Conservation (phyloP, 2,797 vertebrate species). For the Liparis tanakae region DNA sequence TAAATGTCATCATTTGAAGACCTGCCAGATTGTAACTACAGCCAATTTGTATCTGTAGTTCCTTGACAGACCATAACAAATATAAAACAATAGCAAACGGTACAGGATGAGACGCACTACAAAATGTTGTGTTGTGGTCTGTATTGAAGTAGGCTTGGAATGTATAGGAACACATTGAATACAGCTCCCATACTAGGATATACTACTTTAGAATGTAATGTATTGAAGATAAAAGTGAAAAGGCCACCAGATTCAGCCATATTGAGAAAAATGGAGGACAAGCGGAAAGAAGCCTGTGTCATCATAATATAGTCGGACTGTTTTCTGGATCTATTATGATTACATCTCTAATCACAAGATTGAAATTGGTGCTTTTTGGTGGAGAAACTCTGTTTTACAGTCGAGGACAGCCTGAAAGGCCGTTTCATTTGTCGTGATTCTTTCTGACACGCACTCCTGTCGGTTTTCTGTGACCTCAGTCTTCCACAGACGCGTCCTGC, state of each 20-base stretch:
- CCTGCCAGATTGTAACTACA: too few species aligned
- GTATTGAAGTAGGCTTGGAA: not conserved
- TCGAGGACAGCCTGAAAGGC: not conserved
- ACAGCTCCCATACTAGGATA: not conserved
- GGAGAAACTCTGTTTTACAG: not conserved
- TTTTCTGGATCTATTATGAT: constrained; percentile 1
- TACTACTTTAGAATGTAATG: not conserved
- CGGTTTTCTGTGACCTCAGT: constrained; percentile 26
- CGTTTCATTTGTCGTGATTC: not conserved
- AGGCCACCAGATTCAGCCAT: not conserved
- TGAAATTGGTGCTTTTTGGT: not conserved
- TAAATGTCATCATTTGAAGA: too few species aligned
- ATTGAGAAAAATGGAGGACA: not conserved
- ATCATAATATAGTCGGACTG: constrained; percentile 6
- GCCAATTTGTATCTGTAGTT: too few species aligned
- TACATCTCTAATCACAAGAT: not conserved
- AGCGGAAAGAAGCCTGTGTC: not conserved
- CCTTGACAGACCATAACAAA: too few species aligned
- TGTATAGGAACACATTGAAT: not conserved
- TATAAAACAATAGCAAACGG: too few species aligned
- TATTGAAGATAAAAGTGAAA: not conserved
- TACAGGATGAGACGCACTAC: too few species aligned
- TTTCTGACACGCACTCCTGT: not conserved
- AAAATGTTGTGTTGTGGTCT: not conserved
- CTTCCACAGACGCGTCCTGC: constrained; percentile 26